Percentiles rank a stretch among this genome's conserved stretches.
Evolutionary conservation across 2,888 invertebrate species (phyloP).

Genomic region (Augochlorella aurata): DNA sequence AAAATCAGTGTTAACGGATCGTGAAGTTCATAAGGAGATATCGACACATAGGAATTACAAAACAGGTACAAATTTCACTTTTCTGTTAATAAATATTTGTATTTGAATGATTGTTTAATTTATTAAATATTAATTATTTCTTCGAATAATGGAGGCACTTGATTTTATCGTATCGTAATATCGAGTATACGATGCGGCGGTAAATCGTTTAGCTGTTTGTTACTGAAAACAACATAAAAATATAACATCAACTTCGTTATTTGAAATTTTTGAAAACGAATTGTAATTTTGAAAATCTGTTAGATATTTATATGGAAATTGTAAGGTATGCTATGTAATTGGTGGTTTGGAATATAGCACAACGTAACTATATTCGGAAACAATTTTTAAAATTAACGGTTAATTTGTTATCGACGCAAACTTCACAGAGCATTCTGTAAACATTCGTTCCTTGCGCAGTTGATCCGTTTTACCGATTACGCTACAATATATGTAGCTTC

Average conservation of each 20-base stretch:
- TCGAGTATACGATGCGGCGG: background rate
- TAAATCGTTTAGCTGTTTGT: background rate
- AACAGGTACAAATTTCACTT: conserved; percentile 23
- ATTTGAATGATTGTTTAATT: background rate
- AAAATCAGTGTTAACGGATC: conserved; percentile 29
- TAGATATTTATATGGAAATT: background rate
- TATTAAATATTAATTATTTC: background rate
- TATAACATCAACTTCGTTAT: background rate
- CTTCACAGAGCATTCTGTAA: background rate
- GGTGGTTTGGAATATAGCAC: background rate
- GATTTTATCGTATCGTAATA: background rate
- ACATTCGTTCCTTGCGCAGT: background rate
- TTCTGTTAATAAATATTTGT: background rate
- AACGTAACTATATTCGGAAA: background rate
- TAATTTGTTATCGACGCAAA: background rate
- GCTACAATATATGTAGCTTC: background rate
- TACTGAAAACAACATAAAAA: background rate
- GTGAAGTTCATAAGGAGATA: conserved; percentile 1
- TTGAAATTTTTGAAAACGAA: background rate
- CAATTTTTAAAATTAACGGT: background rate
- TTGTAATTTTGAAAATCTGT: background rate
- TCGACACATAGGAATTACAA: background rate
- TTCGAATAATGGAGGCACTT: background rate
- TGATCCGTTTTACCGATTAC: background rate
- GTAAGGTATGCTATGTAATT: background rate